phyloP scores from a whole-genome alignment of 2,888 invertebrate genomes.

The Spicauda simplicius region DNA sequence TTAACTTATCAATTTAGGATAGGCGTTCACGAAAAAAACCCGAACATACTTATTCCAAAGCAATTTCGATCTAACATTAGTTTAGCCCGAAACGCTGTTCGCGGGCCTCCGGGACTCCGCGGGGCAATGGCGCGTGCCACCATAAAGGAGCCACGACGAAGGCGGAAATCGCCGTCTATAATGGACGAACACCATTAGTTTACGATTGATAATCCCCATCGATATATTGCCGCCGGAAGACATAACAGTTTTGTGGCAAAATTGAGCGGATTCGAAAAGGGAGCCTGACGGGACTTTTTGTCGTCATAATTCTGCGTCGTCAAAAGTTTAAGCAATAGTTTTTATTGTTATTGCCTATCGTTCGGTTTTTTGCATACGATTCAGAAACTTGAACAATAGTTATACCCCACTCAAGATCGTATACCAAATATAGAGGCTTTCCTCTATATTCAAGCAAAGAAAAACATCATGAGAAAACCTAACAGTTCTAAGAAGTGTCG shows the following conservation, averaged over 20 bases:
- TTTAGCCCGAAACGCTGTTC: slow-evolving; percentile 48
- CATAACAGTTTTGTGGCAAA: slow-evolving; percentile 84
- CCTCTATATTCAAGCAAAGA: no score
- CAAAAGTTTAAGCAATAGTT: slow-evolving; percentile 22
- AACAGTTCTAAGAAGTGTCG: no score
- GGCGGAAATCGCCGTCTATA: slow-evolving; percentile 81
- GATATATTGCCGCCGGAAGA: slow-evolving; percentile 80
- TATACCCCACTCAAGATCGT: neutral
- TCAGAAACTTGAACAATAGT: neutral
- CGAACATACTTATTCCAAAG: slow-evolving; percentile 40
- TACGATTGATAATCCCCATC: slow-evolving; percentile 81
- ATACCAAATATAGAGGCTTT: neutral
- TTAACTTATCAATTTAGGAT: neutral
- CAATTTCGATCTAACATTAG: slow-evolving; percentile 5
- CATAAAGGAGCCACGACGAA: slow-evolving; percentile 76
- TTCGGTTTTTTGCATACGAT: slow-evolving; percentile 26
- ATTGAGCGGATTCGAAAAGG: slow-evolving; percentile 69
- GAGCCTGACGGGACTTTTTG: slow-evolving; percentile 40
- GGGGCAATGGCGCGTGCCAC: slow-evolving; percentile 78
- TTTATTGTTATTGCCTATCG: slow-evolving; percentile 32
- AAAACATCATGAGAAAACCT: no score
- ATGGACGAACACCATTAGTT: slow-evolving; percentile 82
- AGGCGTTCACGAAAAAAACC: slow-evolving; percentile 32
- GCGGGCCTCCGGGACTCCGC: slow-evolving; percentile 53
- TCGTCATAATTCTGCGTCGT: slow-evolving; percentile 30